Conservation (phyloP, 2,797 vertebrate species). For the Hemibagrus guttatus region DNA sequence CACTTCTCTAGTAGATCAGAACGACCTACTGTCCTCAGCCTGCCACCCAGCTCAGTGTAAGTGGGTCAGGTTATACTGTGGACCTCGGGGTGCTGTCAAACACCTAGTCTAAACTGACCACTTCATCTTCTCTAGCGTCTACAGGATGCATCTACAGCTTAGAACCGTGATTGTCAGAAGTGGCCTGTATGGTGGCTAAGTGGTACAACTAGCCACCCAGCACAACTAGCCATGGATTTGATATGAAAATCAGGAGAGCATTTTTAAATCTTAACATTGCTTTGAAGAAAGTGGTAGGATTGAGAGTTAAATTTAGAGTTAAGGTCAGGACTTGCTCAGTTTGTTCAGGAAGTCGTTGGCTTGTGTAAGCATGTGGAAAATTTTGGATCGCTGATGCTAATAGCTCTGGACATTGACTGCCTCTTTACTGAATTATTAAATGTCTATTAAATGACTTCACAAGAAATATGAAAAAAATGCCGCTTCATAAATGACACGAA, state of each 20-base stretch:
- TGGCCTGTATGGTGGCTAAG: not conserved
- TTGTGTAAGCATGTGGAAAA: constrained; percentile 44
- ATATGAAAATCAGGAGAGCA: not conserved
- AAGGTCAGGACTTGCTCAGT: constrained; percentile 21
- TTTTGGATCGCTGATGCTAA: constrained; percentile 55
- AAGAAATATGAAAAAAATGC: constrained; percentile 64
- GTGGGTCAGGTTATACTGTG: not conserved
- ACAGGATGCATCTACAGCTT: not conserved
- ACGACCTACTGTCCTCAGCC: not conserved
- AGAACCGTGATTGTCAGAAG: not conserved
- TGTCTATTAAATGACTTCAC: constrained; percentile 69
- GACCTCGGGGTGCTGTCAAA: not conserved
- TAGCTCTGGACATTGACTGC: constrained; percentile 64
- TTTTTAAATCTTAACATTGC: not conserved
- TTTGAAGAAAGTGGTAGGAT: constrained; percentile 7
- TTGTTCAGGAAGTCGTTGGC: constrained; percentile 31
- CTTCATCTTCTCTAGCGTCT: not conserved
- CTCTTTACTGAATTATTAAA: constrained; percentile 65
- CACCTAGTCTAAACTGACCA: not conserved
- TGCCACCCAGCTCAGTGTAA: not conserved
- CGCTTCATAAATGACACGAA: constrained; percentile 62
- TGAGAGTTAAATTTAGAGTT: constrained; percentile 32
- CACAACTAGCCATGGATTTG: not conserved
- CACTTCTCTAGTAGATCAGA: not conserved
- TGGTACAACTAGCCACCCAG: too few species aligned